Evolutionary conservation across 1,140 invertebrate species (phyloP).

Genomic region (Drosophila sp.): DNA sequence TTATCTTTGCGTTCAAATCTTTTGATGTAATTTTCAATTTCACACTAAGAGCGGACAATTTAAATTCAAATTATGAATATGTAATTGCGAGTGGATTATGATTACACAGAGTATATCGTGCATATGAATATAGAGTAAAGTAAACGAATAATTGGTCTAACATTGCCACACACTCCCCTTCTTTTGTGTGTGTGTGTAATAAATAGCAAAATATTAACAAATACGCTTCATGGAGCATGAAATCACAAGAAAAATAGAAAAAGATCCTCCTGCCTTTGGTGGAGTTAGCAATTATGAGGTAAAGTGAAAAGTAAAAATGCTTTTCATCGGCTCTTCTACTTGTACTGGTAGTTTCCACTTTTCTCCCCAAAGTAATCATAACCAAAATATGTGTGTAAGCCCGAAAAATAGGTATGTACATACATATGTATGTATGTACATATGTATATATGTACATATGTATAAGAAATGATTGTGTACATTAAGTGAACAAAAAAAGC

Average conservation of each 20-base stretch:
- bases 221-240: slow-evolving; percentile 76
- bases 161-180: not conserved
- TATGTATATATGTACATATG: not conserved
- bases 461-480: slow-evolving; percentile 71
- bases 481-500: slow-evolving; percentile 36
- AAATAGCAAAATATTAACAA: slow-evolving; percentile 79
- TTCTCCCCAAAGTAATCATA: slow-evolving; percentile 50
- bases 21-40: slow-evolving; percentile 18
- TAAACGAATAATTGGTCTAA: slow-evolving; percentile 39
- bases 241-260: slow-evolving; percentile 47
- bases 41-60: not conserved
- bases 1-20: too few relatives aligned
- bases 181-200: slow-evolving; percentile 51
- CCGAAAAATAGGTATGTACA: slow-evolving; percentile 22
- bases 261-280: slow-evolving; percentile 18
- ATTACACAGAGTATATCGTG: not conserved
- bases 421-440: not conserved
- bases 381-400: slow-evolving; percentile 32
- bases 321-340: slow-evolving; percentile 49
- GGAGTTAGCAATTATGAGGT: not conserved
- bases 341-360: slow-evolving; percentile 32
- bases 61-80: slow-evolving; percentile 20
- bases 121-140: slow-evolving; percentile 25
- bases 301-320: slow-evolving; percentile 67
- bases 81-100: not conserved